These are phyloP conservation scores for Spheniscus mendiculus DNA, from an alignment of 2,113 vertebrate genomes.

Conservation along the genomic window DNA sequence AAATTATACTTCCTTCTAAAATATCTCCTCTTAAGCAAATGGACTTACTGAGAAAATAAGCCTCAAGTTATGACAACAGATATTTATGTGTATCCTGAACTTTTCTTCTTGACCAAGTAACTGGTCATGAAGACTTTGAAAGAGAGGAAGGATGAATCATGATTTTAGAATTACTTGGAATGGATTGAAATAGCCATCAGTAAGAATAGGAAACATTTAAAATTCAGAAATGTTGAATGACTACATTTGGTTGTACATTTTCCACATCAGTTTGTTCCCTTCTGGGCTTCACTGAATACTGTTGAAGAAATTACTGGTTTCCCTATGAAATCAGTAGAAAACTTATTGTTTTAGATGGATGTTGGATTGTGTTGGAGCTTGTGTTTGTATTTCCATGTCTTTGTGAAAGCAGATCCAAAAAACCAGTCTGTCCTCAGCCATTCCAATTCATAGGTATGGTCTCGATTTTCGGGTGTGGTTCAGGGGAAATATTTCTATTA, in stretches of 20 bases:
- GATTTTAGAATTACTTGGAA: not conserved
- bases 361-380: not conserved
- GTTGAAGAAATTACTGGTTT: not conserved
- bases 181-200: not conserved
- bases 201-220: not conserved
- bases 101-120: not conserved
- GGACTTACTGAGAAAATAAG: not conserved
- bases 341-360: not conserved
- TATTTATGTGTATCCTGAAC: not conserved
- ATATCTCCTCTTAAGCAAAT: not conserved
- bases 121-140: not conserved
- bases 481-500: not conserved
- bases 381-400: not conserved
- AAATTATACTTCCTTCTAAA: not conserved
- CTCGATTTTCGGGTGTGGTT: not conserved
- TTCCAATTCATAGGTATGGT: not conserved
- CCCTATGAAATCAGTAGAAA: not conserved
- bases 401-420: not conserved
- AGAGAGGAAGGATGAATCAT: not conserved
- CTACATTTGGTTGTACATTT: not conserved
- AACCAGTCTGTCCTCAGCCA: not conserved
- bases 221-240: not conserved
- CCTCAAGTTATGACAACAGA: not conserved
- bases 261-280: not conserved
- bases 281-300: not conserved